Evolutionary conservation across 2,888 invertebrate species (phyloP), one percentile per base, ranked within the genome.

Genomic region (Seira sanloemensis): DNA sequence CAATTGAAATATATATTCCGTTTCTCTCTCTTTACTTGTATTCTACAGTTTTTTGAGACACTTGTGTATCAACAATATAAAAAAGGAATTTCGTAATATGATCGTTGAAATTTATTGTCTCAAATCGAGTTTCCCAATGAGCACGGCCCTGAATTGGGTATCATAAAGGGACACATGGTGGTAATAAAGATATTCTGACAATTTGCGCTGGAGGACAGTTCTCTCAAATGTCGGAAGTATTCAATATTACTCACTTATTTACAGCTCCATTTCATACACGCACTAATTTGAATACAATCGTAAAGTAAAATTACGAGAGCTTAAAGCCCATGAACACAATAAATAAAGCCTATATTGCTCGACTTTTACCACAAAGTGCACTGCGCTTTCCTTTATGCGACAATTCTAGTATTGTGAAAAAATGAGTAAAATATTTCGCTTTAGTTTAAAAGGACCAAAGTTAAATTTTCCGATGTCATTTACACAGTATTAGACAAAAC

Each of bases 1-100:
- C 69, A 77, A 77, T 77, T 77, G 68, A 58, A 69, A 54, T 23
- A 76, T 68, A 68, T 54, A 19, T 76, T 68, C 76, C 62, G 68
- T 77, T 37, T 54, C 7, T n/a, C 62, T 62, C 19, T 21, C 21
- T 18, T 37, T 37, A 4, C 12, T 37, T 18, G n/a, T 18, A 58
- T 58, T 7, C 37, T 7, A 4, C 37, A 37, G 5, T 37, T 7
- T 12, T 12, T 7, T 12, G n/a, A 12, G 50, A 12, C 5, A 50
- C n/a, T 18, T 50, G 1, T 12, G n/a, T 7, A 18, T 50, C 50
- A 18, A 50, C 1, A 62, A 19, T 62, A 21, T 62, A 21, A 62
- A 62, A 62, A 62, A 62, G 62, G 62, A 62, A 62, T 62, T 1
- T 4, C 19, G 62, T 62, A 62, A 62, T 62, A 23, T 12, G 23